Conservation (phyloP, 2,888 invertebrate genomes). For the Pantelozetes paolii region DNA sequence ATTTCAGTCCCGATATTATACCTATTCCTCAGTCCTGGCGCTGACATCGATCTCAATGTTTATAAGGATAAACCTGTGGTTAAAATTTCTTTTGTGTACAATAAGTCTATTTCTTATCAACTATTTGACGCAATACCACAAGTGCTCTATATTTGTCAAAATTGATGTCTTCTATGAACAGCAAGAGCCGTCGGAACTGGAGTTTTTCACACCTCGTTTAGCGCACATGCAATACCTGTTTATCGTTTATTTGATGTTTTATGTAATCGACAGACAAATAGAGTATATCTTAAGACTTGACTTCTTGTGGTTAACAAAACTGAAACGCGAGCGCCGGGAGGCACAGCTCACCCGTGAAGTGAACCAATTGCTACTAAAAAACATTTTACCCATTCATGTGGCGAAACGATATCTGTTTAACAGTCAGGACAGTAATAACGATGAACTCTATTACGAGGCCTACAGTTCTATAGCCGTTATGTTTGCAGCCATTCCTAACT, state of each 20-base stretch:
- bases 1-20: conserved; percentile 62
- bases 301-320: conserved; percentile 73
- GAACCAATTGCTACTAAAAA: conserved; percentile 80
- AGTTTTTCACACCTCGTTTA: conserved; percentile 39
- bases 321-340: conserved; percentile 74
- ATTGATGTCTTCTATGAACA: conserved; percentile 31
- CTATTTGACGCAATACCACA: conserved; percentile 57
- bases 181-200: background rate
- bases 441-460: conserved; percentile 43
- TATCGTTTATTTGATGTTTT: conserved; percentile 70
- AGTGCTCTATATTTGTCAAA: conserved; percentile 38
- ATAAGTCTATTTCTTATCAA: conserved; percentile 64
- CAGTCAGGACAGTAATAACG: conserved; percentile 8
- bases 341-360: conserved; percentile 78
- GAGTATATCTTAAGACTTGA: conserved; percentile 84
- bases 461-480: conserved; percentile 92
- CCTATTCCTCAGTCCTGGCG: conserved; percentile 75
- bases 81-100: conserved; percentile 72
- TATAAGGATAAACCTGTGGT: conserved; percentile 74
- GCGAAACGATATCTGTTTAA: conserved; percentile 56
- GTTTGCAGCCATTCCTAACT: conserved; percentile 98
- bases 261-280: conserved; percentile 73
- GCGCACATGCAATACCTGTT: conserved; percentile 67
- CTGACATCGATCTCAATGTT: conserved; percentile 79
- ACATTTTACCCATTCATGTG: conserved; percentile 88